A percentile compares a stretch with the other conserved stretches of the same genome.
phyloP scores from a whole-genome alignment of 2,888 invertebrate genomes.

The Gymnoscelis rufifasciata region DNA sequence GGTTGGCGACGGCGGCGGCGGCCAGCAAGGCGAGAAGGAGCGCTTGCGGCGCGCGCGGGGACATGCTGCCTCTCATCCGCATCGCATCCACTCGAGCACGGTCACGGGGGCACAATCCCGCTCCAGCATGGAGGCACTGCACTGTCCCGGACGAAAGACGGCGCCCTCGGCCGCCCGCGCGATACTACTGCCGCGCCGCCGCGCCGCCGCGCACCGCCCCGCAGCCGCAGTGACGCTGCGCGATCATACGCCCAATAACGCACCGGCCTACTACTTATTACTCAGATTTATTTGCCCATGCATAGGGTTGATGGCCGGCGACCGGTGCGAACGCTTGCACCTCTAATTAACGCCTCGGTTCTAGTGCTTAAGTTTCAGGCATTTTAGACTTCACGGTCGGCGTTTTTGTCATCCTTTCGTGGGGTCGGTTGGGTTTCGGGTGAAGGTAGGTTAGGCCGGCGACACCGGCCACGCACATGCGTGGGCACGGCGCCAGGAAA shows the following conservation, averaged over 20 bases:
- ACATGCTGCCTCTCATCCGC: slow-evolving; percentile 58
- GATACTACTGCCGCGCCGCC: slow-evolving; percentile 38
- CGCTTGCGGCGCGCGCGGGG: slow-evolving; percentile 52
- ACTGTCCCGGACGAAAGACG: slow-evolving; percentile 41
- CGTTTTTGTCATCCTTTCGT: slow-evolving; percentile 4
- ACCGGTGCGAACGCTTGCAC: slow-evolving; percentile 36
- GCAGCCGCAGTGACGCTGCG: slow-evolving; percentile 75
- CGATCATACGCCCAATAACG: slow-evolving; percentile 77
- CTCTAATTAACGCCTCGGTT: neutral
- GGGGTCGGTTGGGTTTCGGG: slow-evolving; percentile 5
- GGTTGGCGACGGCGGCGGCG: slow-evolving; percentile 80
- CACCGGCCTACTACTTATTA: slow-evolving; percentile 67
- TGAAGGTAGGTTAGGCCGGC: slow-evolving; percentile 32
- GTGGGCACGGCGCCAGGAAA: slow-evolving; percentile 78
- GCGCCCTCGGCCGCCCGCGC: slow-evolving; percentile 36
- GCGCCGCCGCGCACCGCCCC: slow-evolving; percentile 37
- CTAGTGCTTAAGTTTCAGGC: neutral
- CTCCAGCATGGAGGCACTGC: slow-evolving; percentile 56
- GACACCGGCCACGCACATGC: slow-evolving; percentile 69
- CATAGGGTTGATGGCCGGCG: slow-evolving; percentile 59
- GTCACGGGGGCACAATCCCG: slow-evolving; percentile 48
- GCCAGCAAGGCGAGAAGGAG: slow-evolving; percentile 57
- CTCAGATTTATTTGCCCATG: slow-evolving; percentile 71
- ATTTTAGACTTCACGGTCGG: slow-evolving; percentile 1
- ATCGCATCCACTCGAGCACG: slow-evolving; percentile 68